Percentiles rank a stretch among this genome's conserved stretches.
These are phyloP conservation scores for Styela plicata DNA, from an alignment of 23 tunicate species.

Conservation along the genomic window DNA sequence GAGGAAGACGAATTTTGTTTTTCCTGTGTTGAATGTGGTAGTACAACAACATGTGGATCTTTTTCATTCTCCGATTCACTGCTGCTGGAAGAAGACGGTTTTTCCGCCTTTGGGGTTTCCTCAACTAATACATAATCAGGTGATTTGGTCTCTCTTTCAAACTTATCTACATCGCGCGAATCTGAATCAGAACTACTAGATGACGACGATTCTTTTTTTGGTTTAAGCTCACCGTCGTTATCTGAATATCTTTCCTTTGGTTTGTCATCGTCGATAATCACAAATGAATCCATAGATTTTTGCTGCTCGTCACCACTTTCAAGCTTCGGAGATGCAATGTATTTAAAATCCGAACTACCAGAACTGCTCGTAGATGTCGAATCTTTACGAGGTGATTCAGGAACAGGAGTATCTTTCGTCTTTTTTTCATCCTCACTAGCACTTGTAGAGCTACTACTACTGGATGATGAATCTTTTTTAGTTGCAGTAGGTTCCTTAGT, in stretches of 20 bases:
- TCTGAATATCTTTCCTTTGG: not conserved
- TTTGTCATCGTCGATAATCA: conserved; percentile 6
- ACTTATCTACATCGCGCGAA: not conserved
- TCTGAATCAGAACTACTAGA: not conserved
- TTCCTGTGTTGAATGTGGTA: not conserved
- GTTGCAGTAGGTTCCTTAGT: not conserved
- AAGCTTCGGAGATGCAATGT: not conserved
- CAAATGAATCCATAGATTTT: conserved; percentile 1
- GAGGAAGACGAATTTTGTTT: not conserved
- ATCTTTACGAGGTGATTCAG: not conserved
- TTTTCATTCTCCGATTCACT: conserved; percentile 4
- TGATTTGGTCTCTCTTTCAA: not conserved
- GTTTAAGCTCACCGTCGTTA: not conserved
- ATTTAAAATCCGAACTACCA: not conserved
- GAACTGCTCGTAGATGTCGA: not conserved
- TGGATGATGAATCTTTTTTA: not conserved
- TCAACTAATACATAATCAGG: not conserved
- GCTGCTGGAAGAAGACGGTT: not conserved
- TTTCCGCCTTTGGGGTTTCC: not conserved
- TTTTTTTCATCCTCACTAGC: not conserved
- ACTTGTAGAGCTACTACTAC: not conserved
- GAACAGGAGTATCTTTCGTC: not conserved
- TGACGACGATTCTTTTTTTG: not conserved
- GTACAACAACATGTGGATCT: not conserved
- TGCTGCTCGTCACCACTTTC: conserved; percentile 4